Percentiles rank a stretch among this genome's conserved stretches.
phyloP scores from a whole-genome alignment of 2,113 vertebrate genomes.

The Merops nubicus region DNA sequence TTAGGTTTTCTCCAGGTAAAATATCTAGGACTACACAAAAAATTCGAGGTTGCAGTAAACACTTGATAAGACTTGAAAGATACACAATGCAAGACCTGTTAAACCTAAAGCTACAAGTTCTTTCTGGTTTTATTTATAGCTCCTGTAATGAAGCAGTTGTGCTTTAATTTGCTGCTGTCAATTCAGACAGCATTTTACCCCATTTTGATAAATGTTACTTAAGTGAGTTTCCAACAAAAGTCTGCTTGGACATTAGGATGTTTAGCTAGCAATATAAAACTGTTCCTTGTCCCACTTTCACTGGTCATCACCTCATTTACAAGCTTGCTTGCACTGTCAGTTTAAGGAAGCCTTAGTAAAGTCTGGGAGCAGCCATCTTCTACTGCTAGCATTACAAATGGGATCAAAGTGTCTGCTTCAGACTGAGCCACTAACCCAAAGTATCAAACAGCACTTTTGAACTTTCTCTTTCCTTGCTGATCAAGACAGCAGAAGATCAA shows the following conservation, averaged over 20 bases:
- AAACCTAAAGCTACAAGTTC: not conserved
- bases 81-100: not conserved
- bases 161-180: not conserved
- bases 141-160: not conserved
- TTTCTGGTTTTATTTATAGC: not conserved
- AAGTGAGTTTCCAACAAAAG: not conserved
- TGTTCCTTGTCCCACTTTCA: not conserved
- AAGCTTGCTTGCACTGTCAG: not conserved
- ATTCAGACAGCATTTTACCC: not conserved
- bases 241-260: not conserved
- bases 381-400: not conserved
- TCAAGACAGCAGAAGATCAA: not conserved
- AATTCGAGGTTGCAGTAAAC: not conserved
- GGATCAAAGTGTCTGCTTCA: rapidly evolving
- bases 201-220: not conserved
- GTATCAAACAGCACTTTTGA: not conserved
- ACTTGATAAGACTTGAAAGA: not conserved
- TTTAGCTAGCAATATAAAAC: not conserved
- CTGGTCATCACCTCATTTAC: not conserved
- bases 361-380: not conserved
- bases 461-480: not conserved
- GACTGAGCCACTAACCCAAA: not conserved
- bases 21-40: not conserved
- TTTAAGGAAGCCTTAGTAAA: not conserved
- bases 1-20: not conserved